phyloP scores from a whole-genome alignment of 2,888 invertebrate genomes.

The Megastigmus dorsalis region DNA sequence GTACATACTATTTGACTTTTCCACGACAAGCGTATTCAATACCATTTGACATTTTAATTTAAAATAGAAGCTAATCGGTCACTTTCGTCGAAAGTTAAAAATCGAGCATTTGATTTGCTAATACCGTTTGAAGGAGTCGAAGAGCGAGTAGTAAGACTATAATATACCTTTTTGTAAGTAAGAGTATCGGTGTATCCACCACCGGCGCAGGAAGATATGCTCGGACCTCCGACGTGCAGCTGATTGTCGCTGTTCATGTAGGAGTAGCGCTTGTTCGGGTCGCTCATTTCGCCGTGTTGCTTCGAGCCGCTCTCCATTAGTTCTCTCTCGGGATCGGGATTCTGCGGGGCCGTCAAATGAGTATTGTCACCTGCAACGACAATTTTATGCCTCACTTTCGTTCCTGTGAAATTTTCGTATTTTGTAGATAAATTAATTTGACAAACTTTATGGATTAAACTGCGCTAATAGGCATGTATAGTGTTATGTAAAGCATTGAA shows the following conservation, averaged over 20 bases:
- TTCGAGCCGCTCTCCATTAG: constrained; percentile 71
- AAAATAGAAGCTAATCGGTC: too few species aligned
- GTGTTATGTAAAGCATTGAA: too few species aligned
- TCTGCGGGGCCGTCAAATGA: constrained; percentile 69
- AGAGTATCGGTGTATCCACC: constrained; percentile 71
- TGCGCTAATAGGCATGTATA: too few species aligned
- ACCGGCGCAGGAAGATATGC: constrained; percentile 71
- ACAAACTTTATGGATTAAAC: too few species aligned
- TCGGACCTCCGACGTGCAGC: constrained; percentile 68
- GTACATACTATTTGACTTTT: too few species aligned
- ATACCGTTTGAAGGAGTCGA: background rate
- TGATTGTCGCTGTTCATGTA: constrained; percentile 72
- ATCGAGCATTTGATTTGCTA: too few species aligned
- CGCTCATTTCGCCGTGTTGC: constrained; percentile 70
- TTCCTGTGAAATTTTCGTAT: too few species aligned
- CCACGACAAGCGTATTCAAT: too few species aligned
- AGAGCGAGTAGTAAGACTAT: background rate
- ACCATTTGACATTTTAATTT: too few species aligned
- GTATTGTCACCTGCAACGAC: constrained; percentile 70
- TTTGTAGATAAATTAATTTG: too few species aligned
- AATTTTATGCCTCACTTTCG: too few species aligned
- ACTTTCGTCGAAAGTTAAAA: too few species aligned
- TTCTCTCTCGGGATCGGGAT: constrained; percentile 70
- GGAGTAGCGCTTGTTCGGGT: constrained; percentile 71
- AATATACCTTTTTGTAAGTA: constrained; percentile 69